Conservation (phyloP, 2,113 vertebrate genomes). For the Pomatostomus ruficeps region DNA sequence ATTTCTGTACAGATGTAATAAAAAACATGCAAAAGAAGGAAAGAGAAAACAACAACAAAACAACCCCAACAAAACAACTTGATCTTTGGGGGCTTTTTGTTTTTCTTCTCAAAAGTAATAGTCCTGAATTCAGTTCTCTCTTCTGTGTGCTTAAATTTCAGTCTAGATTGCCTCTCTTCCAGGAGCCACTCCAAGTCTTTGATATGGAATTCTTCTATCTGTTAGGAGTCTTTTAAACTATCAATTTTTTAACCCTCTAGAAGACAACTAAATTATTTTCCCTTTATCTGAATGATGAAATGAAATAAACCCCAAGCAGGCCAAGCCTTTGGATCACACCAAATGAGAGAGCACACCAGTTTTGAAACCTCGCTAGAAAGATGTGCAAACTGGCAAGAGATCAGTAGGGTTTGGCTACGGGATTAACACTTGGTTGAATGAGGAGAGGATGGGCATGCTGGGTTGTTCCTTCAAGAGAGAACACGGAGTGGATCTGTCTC, state of each 20-base stretch:
- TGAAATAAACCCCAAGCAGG: not conserved
- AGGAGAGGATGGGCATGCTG: not conserved
- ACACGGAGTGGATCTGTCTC: not conserved
- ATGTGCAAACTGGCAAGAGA: not conserved
- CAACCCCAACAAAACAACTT: no score
- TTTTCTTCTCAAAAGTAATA: not conserved
- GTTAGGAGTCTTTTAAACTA: not conserved
- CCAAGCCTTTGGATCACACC: not conserved
- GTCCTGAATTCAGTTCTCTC: not conserved
- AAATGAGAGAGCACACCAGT: not conserved
- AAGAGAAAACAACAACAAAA: no score
- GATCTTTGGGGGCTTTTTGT: not conserved
- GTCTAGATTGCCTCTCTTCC: not conserved
- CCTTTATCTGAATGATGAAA: not conserved
- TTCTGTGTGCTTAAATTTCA: not conserved
- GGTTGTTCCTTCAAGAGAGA: not conserved
- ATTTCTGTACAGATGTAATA: not conserved
- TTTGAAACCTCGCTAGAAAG: not conserved
- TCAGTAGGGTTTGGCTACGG: not conserved
- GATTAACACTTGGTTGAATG: accelerated
- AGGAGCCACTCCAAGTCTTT: not conserved
- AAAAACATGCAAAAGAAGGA: not conserved
- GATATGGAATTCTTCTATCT: not conserved
- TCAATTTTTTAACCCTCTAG: accelerated
- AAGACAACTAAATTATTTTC: not conserved